Base-by-base conservation (phyloP, 2,888 invertebrate genomes). In the Chloroclysta siterata region DNA sequence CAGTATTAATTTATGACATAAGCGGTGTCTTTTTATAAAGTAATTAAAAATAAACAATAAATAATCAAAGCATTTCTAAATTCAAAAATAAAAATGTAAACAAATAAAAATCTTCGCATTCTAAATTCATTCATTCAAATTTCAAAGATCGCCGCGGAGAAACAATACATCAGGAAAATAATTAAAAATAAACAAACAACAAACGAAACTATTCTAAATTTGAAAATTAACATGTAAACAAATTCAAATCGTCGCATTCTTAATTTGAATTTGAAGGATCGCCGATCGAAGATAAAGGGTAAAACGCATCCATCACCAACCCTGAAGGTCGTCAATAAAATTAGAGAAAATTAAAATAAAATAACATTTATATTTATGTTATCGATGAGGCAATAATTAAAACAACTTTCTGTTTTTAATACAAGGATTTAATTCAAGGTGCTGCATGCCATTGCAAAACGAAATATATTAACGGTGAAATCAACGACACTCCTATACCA, bases 361-460 rank as follows among this genome's bases (percentile, higher is more conserved):
- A 56, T 47, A 47, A 28, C 14, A 56, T 56, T 29, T 57, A 51
- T 22, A n/a, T n/a, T 28, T 29, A 42, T 33, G 50, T 7, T 50
- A 51, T 51, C 51, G 33, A 42, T 59, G 29, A 46, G 14, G 58
- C 52, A 59, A 59, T 36, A 39, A 28, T 50, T 7, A 51, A 59
- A 59, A 59, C 58, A 59, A 59, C 58, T 59, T 59, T 59, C 58
- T 8, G 36, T 42, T 57, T 51, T 28, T 51, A 51, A 29, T 58
- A 58, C 57, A 58, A 62, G 62, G 60, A 64, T 51, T 42, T 29
- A 22, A n/a, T 58, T 36, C 58, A 59, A 59, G 58, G 58, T 36
- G 36, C 13, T 13, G 29, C 17, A 46, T 11, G 44, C 14, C 44
- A 14, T 51, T 51, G 51, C 33, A 15, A 51, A 51, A 51, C 51